These are phyloP conservation scores for Apeira syringaria DNA, from an alignment of 2,888 invertebrate genomes.

Conservation along the genomic window DNA sequence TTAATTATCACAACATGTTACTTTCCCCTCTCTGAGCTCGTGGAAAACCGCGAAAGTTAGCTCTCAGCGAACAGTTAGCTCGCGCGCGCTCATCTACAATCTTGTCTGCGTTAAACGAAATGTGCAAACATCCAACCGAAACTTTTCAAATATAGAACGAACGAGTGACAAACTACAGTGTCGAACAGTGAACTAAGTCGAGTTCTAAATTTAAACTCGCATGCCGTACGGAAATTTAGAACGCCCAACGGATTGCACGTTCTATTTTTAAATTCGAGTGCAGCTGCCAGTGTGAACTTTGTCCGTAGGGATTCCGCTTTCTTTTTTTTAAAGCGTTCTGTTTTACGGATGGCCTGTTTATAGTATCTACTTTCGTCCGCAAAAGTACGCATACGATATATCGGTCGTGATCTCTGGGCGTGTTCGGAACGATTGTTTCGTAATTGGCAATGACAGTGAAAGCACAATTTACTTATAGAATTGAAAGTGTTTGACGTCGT, in stretches of 20 bases:
- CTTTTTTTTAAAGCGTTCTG: conserved; percentile 49
- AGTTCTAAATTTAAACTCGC: conserved; percentile 74
- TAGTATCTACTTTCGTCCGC: conserved; percentile 30
- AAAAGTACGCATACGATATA: conserved; percentile 32
- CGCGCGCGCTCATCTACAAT: conserved; percentile 45
- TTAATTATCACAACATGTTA: conserved; percentile 68
- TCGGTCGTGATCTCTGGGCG: conserved; percentile 49
- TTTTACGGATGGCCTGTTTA: conserved; percentile 36
- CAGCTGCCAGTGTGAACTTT: conserved; percentile 79
- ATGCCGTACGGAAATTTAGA: conserved; percentile 79
- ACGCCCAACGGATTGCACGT: conserved; percentile 75
- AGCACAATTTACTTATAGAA: conserved; percentile 32
- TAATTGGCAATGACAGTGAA: conserved; percentile 69
- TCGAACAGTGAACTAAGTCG: conserved; percentile 77
- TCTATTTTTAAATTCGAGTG: conserved; percentile 71
- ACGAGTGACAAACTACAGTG: conserved; percentile 75
- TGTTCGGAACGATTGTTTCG: conserved; percentile 50
- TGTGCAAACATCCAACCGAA: conserved; percentile 39
- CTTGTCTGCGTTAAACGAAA: conserved; percentile 46
- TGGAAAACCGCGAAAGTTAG: conserved; percentile 77
- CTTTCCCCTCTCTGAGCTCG: conserved; percentile 70
- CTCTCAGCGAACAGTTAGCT: conserved; percentile 49
- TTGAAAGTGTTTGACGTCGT: conserved; percentile 40
- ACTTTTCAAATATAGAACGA: conserved; percentile 55
- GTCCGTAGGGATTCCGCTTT: conserved; percentile 63